These are phyloP conservation scores for Globodera rostochiensis DNA, from an alignment of 1,140 invertebrate species.

Conservation along the genomic window DNA sequence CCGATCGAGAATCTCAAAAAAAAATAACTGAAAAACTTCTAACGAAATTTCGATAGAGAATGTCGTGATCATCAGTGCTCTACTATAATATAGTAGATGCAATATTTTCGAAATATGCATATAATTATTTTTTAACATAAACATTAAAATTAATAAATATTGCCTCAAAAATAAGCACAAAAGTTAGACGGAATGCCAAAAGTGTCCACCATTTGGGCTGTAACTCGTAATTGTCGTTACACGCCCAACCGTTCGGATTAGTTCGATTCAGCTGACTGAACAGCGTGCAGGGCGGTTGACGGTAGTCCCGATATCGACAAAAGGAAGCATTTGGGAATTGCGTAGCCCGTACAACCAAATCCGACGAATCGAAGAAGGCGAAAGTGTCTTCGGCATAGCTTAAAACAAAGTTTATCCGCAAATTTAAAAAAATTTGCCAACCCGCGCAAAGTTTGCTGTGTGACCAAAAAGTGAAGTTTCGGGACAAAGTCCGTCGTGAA, in stretches of 20 bases:
- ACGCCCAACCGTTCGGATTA: slow-evolving; percentile 70
- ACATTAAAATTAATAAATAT: slow-evolving; percentile 19
- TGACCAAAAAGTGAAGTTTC: slow-evolving; percentile 77
- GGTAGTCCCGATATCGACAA: slow-evolving; percentile 86
- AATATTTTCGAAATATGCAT: no score
- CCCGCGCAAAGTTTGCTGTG: slow-evolving; percentile 28
- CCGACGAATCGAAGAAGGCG: slow-evolving; percentile 68
- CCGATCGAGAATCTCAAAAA: no score
- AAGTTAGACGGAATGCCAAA: slow-evolving; percentile 80
- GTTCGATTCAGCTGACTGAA: slow-evolving; percentile 69
- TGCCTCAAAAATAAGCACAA: slow-evolving; percentile 88
- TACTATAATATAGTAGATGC: no score
- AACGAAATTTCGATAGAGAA: slow-evolving; percentile 22
- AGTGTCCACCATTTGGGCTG: slow-evolving; percentile 85
- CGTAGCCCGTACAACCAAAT: slow-evolving; percentile 34
- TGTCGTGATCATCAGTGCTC: neutral
- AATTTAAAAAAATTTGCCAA: neutral
- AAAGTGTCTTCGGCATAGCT: slow-evolving; percentile 78
- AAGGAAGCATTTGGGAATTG: slow-evolving; percentile 41
- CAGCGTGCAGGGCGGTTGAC: slow-evolving; percentile 69
- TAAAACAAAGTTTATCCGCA: neutral
- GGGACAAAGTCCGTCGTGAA: slow-evolving; percentile 98
- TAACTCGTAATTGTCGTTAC: slow-evolving; percentile 51
- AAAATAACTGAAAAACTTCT: no score
- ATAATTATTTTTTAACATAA: no score